Percentiles rank a stretch among this genome's conserved stretches.
phyloP scores from a whole-genome alignment of 1,140 invertebrate genomes.

The Cydia amplana region DNA sequence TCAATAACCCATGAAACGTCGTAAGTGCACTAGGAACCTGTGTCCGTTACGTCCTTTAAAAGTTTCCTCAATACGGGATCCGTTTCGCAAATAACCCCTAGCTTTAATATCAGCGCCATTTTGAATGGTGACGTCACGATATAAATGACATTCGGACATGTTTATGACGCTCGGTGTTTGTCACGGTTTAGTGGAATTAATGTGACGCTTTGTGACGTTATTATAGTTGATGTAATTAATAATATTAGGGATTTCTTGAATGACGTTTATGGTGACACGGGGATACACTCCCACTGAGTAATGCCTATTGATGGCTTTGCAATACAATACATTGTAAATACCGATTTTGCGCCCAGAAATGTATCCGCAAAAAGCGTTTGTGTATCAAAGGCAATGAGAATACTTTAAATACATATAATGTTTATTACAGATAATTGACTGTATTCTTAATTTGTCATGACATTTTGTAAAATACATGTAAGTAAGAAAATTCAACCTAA shows the following conservation, averaged over 20 bases:
- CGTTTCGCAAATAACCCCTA: slow-evolving; percentile 3
- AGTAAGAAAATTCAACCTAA: too few species aligned
- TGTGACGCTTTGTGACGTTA: slow-evolving; percentile 15
- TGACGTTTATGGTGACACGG: not conserved
- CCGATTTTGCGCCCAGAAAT: not conserved
- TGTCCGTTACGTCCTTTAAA: not conserved
- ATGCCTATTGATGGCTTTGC: not conserved
- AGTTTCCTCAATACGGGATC: not conserved
- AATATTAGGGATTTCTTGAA: not conserved
- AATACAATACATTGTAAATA: not conserved
- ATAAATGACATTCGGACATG: slow-evolving; percentile 13
- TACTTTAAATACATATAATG: too few species aligned
- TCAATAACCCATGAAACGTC: not conserved
- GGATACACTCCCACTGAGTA: not conserved
- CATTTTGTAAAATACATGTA: too few species aligned
- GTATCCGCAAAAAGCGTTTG: too few species aligned
- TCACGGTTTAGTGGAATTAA: slow-evolving; percentile 16
- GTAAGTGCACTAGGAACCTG: not conserved
- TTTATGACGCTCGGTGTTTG: slow-evolving; percentile 5
- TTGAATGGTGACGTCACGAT: slow-evolving; percentile 17
- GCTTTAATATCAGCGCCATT: slow-evolving; percentile 16
- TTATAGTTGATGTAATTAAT: slow-evolving; percentile 6
- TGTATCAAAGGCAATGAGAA: too few species aligned
- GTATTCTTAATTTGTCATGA: too few species aligned
- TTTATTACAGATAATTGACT: too few species aligned